Evolutionary conservation across 2,113 vertebrate species (phyloP).

Genomic region (Oryzias javanicus): DNA sequence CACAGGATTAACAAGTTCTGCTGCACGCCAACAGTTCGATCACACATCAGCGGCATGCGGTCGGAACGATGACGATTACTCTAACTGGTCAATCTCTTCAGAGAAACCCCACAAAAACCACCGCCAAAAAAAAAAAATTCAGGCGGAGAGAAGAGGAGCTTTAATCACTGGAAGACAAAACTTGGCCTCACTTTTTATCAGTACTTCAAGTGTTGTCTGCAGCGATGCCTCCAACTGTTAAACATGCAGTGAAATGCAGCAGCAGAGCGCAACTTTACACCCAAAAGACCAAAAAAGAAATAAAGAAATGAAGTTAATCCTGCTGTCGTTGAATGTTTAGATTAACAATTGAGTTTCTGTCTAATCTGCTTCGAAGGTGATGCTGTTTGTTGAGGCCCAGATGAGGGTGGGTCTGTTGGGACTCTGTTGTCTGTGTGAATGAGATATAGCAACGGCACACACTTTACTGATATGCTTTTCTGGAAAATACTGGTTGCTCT

Average conservation of each 20-base stretch:
- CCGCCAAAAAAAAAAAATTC: background rate
- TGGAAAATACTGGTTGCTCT: conserved; percentile 11
- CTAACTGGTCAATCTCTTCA: too few species aligned
- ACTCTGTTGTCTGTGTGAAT: conserved; percentile 37
- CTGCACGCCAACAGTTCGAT: background rate
- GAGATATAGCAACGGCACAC: conserved; percentile 44
- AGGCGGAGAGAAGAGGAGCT: conserved; percentile 6
- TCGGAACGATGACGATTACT: background rate
- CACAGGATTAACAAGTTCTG: background rate
- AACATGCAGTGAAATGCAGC: background rate
- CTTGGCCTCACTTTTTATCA: conserved; percentile 2
- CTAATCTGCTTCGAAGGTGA: background rate
- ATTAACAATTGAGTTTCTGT: background rate
- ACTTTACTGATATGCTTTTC: conserved; percentile 17
- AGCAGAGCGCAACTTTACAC: background rate
- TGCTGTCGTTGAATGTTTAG: background rate
- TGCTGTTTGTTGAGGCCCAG: background rate
- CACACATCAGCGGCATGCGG: background rate
- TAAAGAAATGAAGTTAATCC: too few species aligned
- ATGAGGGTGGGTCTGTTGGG: conserved; percentile 32
- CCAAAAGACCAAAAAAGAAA: too few species aligned
- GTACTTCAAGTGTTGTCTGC: background rate
- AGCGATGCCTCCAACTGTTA: conserved; percentile 11
- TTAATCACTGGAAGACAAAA: conserved; percentile 6
- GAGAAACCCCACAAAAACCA: too few species aligned